Percentiles rank a stretch among this genome's conserved stretches.
phyloP scores from a whole-genome alignment of 37 sponge, comb jelly and placozoan genomes.

The Beroe forskalii region DNA sequence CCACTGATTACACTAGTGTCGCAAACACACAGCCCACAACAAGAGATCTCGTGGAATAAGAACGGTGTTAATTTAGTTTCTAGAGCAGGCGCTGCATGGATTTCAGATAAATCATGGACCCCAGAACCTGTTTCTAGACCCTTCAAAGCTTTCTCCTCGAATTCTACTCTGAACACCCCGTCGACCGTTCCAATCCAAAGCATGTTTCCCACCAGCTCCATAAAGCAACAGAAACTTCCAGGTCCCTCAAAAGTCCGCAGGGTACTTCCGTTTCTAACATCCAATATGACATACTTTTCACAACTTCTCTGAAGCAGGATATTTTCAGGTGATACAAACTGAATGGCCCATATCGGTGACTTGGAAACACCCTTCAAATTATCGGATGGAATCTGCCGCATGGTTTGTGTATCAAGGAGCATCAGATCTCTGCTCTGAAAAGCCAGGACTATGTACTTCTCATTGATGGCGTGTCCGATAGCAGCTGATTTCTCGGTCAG shows the following conservation, averaged over 20 bases:
- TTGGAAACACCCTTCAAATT: not conserved
- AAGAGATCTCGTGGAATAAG: not conserved
- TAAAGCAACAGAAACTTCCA: not conserved
- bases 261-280: not conserved
- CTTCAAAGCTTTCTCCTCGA: not conserved
- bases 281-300: not conserved
- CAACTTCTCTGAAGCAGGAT: conserved; percentile 7
- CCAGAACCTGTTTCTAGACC: not conserved
- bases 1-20: not conserved
- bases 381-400: not conserved
- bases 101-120: not conserved
- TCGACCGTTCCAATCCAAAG: conserved; percentile 51
- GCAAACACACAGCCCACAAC: conserved; percentile 1
- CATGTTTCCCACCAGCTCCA: not conserved
- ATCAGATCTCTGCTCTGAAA: not conserved
- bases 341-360: conserved; percentile 17
- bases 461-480: conserved; percentile 21
- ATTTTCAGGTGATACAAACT: not conserved
- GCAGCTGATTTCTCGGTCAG: not conserved
- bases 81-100: too few species aligned
- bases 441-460: not conserved
- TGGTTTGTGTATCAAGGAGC: conserved; percentile 11
- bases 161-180: conserved; percentile 6
- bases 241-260: conserved; percentile 1
- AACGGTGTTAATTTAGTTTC: not conserved